Evolutionary conservation across 2,113 vertebrate genomes (phyloP), one percentile per base, ranked within the genome.

Genomic region (Spilogale gracilis): DNA sequence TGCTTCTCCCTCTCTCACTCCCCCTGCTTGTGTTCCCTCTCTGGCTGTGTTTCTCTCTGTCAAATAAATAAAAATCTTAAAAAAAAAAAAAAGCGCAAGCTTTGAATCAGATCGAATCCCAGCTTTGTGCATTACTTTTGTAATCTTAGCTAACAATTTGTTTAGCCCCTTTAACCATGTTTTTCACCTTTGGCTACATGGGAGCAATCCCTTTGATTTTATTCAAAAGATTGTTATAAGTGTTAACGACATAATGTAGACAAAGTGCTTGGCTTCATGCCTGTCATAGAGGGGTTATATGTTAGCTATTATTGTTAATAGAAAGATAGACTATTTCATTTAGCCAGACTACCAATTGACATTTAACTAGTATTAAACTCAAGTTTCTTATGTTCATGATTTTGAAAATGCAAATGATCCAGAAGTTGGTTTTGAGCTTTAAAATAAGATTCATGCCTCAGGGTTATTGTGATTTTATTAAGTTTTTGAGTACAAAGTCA

Each of bases 401-500:
- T 92, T 92, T 74, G 17, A 92, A 94, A 89, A 89, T 92, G 25
- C 14, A 81, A 21, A 81, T 92, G 6, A 86, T 71, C 4, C 50
- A 97, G 74, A 78, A 82, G 21, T 89, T 82, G 38, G 61, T 76
- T 63, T 43, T 88, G 38, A 91, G n/a, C 3, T 60, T 91, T 95
- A 58, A 18, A 82, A 48, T 58, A 83, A 82, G 54, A 45, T 81
- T 92, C 30, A 81, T 81, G 67, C 50, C 27, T 91, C 21, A 85
- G 14, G 10, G 23, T 90, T 94, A 86, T 89, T 96, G 94, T 93
- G 52, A 43, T 65, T 96, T 97, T 76, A 17, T 84, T 92, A 67
- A 74, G 30, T 38, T 76, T 89, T 96, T 97, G 45, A 90, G 65
- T 86, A 21, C 82, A 71, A 92, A 92, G 74, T 20, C 21, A 61